Base-by-base conservation (phyloP, 2,888 invertebrate genomes). In the Stratiomys singularior region DNA sequence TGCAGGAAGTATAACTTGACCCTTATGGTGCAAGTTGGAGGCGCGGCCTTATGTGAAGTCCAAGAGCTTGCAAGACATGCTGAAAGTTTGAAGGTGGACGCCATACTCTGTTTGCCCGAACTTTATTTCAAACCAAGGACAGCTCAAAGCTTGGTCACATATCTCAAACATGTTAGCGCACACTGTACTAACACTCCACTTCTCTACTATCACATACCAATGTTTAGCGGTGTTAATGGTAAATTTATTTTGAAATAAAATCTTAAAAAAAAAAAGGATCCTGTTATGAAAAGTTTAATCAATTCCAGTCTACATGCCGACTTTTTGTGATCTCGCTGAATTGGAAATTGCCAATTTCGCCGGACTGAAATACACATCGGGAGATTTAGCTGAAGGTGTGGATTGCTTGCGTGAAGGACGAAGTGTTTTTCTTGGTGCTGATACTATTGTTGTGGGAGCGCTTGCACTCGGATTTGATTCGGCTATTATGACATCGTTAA, bases 301-400 rank as follows among this genome's bases (percentile, higher is more conserved):
- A 21, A 27, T 88, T 88, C 23, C 84, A 94, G 94, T 94, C 69
- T 89, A 92, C 82, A 94, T 94, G 93, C 91, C 91, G 58, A 86
- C 89, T 28, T 93, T 94, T 82, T 89, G 94, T 52, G 87, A 88
- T 15, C 88, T 90, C 25, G 92, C 93, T 0, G 89, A 89, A 0
- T 87, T 88, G 3, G 85, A 88, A 78, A 91, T 96, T 66, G 91
- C 94, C 0, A 94, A 92, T 76, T 93, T 96, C 83, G 90, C 89
- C 78, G 96, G 96, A 1, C 89, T 95, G n/a, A 96, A 96, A 85
- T 95, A 93, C 84, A 95, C 96, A 0, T 92, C 93, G 11, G 90
- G 90, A 52, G 91, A 93, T 83, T 88, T 95, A 66, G 90, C 91
- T 76, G 93, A 93, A 84, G 93, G 90, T 0, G 87, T 89, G 0